Evolutionary conservation across 2,888 invertebrate species (phyloP), one percentile per base, ranked within the genome.

Genomic region (Trimorus sp.): DNA sequence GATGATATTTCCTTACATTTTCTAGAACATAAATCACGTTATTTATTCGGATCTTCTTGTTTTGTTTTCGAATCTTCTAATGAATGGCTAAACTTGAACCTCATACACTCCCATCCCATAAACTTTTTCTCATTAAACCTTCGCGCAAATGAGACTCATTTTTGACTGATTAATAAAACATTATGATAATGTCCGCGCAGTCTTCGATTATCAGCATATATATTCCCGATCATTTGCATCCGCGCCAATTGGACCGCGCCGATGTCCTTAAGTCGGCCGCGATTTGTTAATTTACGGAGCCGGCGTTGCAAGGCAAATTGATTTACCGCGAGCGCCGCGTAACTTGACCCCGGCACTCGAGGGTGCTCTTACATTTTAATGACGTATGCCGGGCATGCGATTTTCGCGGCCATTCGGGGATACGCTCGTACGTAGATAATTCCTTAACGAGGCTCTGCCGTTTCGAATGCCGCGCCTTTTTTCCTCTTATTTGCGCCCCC

Each of bases 331-430:
- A 78, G 74, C 58, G 40, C 49, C 74, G 78, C 68, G 79, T 76
- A 79, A 74, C 73, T 79, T 83, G 83, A 83, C 83, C 83, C 74
- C 53, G 62, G 65, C 58, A 71, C 83, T 73, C 54, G 75, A 76
- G 82, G 82, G 79, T 76, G 68, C 65, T 82, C 71, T 76, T 79
- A 79, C 76, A 82, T 82, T 79, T 79, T 79, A 79, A 82, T 70
- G 82, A 79, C 76, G 78, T 71, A 78, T 71, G 60, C 59, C 42
- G 65, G 68, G 26, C 74, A 62, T 63, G 68, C 49, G 48, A 73
- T 77, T 77, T 69, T 68, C 68, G 68, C 63, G 58, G 42, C 51
- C 66, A 56, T 49, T 16, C 73, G 74, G 5, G 49, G 69, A 65
- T 82, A 77, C 53, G 59, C 69, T 70, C 71, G 65, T 73, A 45